A percentile compares a stretch with the other conserved stretches of the same genome.
Conservation (phyloP, 2,113 vertebrate species). For the Bubo blakistoni region DNA sequence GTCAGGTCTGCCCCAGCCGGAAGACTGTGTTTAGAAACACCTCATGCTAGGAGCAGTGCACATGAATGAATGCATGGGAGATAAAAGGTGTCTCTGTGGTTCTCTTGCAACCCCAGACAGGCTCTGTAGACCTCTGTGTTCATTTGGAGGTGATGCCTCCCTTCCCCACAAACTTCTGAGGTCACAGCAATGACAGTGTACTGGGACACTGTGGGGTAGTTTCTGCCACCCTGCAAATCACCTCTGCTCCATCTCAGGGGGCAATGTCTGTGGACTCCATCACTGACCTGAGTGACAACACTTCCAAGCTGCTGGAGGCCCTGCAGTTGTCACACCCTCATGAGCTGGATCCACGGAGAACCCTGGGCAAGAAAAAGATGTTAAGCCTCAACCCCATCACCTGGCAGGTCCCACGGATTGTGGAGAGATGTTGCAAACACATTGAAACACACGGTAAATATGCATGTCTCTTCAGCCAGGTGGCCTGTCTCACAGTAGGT, state of each 20-base stretch:
- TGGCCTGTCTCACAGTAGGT: accelerated
- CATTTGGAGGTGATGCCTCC: background rate
- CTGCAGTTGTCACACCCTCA: slow-evolving; percentile 88
- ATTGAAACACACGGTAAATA: slow-evolving; percentile 82
- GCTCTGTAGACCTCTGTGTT: background rate
- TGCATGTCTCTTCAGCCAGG: accelerated
- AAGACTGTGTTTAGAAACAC: background rate
- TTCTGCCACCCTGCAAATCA: background rate
- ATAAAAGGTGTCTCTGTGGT: background rate
- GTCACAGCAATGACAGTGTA: accelerated
- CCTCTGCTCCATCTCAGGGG: slow-evolving; percentile 70
- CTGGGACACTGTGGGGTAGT: background rate
- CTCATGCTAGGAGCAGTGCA: background rate
- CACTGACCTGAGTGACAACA: slow-evolving; percentile 84
- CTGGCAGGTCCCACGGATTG: slow-evolving; percentile 86
- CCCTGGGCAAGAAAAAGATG: slow-evolving; percentile 69
- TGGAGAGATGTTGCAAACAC: slow-evolving; percentile 89
- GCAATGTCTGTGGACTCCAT: slow-evolving; percentile 89
- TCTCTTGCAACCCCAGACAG: background rate
- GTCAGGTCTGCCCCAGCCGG: background rate
- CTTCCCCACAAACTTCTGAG: background rate
- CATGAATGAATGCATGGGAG: accelerated
- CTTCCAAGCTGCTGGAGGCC: slow-evolving; percentile 85
- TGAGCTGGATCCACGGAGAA: slow-evolving; percentile 79
- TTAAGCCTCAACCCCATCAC: slow-evolving; percentile 91